Evolutionary conservation across 2,888 invertebrate species (phyloP).

Genomic region (Philereme transversata): DNA sequence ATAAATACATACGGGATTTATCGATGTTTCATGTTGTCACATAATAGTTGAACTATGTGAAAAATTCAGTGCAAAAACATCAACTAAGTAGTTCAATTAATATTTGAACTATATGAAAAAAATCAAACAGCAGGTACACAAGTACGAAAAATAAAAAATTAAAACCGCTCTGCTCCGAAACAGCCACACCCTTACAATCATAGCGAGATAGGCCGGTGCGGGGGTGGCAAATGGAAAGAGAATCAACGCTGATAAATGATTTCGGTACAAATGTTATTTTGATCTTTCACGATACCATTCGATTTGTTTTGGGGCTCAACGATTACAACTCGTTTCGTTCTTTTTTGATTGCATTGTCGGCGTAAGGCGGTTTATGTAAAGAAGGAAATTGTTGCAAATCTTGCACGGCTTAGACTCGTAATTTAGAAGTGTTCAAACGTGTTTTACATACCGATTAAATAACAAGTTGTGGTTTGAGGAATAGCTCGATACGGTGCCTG

Average conservation of each 20-base stretch:
- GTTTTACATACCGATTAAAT: too few relatives aligned
- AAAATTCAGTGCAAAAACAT: too few relatives aligned
- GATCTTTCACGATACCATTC: conserved; percentile 72
- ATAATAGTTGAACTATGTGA: too few relatives aligned
- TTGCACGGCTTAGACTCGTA: not conserved
- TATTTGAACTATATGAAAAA: too few relatives aligned
- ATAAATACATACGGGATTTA: too few relatives aligned
- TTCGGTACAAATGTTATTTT: conserved; percentile 80
- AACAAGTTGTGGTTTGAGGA: too few relatives aligned
- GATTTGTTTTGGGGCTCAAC: conserved; percentile 70
- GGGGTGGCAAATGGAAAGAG: conserved; percentile 75
- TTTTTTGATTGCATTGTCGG: conserved; percentile 38
- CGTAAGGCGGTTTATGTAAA: conserved; percentile 27
- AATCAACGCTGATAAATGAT: conserved; percentile 80
- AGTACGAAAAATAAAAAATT: not conserved
- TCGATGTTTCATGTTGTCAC: too few relatives aligned
- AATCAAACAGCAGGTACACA: too few relatives aligned
- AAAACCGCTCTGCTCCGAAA: conserved; percentile 18
- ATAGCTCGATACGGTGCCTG: too few relatives aligned
- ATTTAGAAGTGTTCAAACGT: too few relatives aligned
- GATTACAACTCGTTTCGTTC: conserved; percentile 60
- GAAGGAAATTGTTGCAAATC: conserved; percentile 1
- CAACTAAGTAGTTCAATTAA: too few relatives aligned
- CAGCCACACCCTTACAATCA: conserved; percentile 31
- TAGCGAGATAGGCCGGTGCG: conserved; percentile 49